Base-by-base conservation (phyloP, 2,888 invertebrate genomes). In the Sarcophaga caerulescens region DNA sequence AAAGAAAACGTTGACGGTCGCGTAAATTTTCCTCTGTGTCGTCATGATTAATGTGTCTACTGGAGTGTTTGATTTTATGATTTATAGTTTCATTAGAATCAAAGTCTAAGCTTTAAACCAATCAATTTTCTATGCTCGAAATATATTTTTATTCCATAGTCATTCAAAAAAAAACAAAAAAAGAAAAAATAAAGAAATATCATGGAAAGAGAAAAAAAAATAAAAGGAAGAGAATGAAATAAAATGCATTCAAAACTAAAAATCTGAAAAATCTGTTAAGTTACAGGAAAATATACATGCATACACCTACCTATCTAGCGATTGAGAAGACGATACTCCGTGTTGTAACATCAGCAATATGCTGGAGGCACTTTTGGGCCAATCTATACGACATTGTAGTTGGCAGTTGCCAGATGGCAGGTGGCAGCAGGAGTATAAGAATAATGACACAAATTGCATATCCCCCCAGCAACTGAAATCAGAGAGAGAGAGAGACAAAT, bases 61-160 rank as follows among this genome's bases (percentile, higher is more conserved):
- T 44, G 52, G 25, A 74, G 78, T 78, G 78, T 83, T 78, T 83
- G 83, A 78, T 74, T 83, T 78, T 78, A 83, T 78, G 83, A 83
- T 83, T 83, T 83, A 83, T 83, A 74, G 83, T 78, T 83, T 83
- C 69, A 83, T 69, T 83, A 74, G 74, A 74, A 78, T 52, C 68
- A 68, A 78, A 83, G 74, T 74, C 62, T 78, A 63, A 83, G 83
- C 78, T 74, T 83, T 83, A 69, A 83, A 74, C 78, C 83, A 83
- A 83, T 78, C 83, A 83, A 77, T 68, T 83, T 66, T 74, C 60
- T 14, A 63, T 66, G 47, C 19, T 66, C n/a, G 8, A 44, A 66
- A 63, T 23, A 23, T 23, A 23, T 63, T 21, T 63, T 23, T 52
- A 52, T 52, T 52, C 52, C 12, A 52, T 17, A 19, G 23, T 63